A percentile compares a stretch with the other conserved stretches of the same genome.
These are phyloP conservation scores for Agriotes lineatus DNA, from an alignment of 2,888 invertebrate species.

Conservation along the genomic window DNA sequence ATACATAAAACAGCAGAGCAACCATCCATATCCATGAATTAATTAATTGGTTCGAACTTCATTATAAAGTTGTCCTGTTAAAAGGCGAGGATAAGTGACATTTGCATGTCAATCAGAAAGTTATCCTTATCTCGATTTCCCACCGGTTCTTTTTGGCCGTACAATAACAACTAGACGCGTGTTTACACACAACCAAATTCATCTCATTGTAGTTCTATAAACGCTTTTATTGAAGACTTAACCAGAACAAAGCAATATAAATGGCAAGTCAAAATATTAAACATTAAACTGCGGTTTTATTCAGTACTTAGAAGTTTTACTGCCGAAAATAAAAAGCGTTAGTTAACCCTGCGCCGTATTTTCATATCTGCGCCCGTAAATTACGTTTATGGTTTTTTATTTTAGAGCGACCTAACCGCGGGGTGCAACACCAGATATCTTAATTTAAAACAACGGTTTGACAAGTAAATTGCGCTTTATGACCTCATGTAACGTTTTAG, in stretches of 20 bases:
- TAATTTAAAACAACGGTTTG: slow-evolving; percentile 16
- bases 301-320: slow-evolving; percentile 2
- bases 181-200: too few relatives aligned
- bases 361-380: slow-evolving; percentile 17
- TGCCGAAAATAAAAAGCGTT: slow-evolving; percentile 1
- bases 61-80: not conserved
- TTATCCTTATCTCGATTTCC: not conserved
- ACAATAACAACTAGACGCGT: too few relatives aligned
- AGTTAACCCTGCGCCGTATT: not conserved
- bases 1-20: slow-evolving; percentile 16
- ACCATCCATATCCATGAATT: slow-evolving; percentile 4
- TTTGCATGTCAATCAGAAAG: not conserved
- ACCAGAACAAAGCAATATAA: too few relatives aligned
- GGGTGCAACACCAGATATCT: slow-evolving; percentile 8
- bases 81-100: not conserved
- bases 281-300: not conserved
- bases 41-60: slow-evolving; percentile 6
- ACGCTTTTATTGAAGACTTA: too few relatives aligned
- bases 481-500: slow-evolving; percentile 10
- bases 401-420: not conserved
- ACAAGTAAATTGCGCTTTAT: slow-evolving; percentile 24
- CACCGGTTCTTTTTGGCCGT: not conserved
- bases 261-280: too few relatives aligned
- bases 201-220: too few relatives aligned
- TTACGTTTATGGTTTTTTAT: slow-evolving; percentile 17